A percentile compares a stretch with the other conserved stretches of the same genome.
Conservation (phyloP, 30 jellyfish, hydroid and myxozoan species). For the Pseudorhiza aurosa region DNA sequence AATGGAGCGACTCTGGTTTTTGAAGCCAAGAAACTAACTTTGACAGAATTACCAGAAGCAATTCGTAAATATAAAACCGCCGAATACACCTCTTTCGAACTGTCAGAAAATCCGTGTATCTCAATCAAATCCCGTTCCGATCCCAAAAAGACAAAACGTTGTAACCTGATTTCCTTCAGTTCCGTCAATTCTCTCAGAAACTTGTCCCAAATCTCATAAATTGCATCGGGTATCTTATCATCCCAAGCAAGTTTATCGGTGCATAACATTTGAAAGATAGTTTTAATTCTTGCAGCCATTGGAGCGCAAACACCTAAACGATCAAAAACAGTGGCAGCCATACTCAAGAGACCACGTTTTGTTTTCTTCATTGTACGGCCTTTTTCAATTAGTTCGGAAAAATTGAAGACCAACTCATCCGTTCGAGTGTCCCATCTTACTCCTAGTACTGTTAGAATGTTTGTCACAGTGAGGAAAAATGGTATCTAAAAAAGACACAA, state of each 20-base stretch:
- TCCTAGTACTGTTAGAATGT: slow-evolving; percentile 36
- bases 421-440: slow-evolving; percentile 17
- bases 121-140: slow-evolving; percentile 1
- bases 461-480: too few species aligned
- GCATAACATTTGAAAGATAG: not conserved
- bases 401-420: slow-evolving; percentile 2
- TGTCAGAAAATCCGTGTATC: slow-evolving; percentile 50
- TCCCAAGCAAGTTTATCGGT: not conserved
- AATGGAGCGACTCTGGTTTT: slow-evolving; percentile 59
- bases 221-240: not conserved
- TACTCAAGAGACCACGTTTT: slow-evolving; percentile 6
- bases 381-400: slow-evolving; percentile 3
- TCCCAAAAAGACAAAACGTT: not conserved
- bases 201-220: not conserved
- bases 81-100: slow-evolving; percentile 42
- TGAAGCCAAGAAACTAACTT: slow-evolving; percentile 18
- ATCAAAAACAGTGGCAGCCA: slow-evolving; percentile 35
- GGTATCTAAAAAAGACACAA: too few species aligned
- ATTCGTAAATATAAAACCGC: slow-evolving; percentile 19
- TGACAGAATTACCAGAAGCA: not conserved
- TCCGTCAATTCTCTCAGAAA: slow-evolving; percentile 15
- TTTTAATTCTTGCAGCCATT: not conserved
- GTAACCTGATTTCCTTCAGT: too few species aligned
- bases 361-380: not conserved
- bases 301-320: slow-evolving; percentile 52